Evolutionary conservation across 2,113 vertebrate species (phyloP), one percentile per base, ranked within the genome.

Genomic region (Campylomormyrus numenius): DNA sequence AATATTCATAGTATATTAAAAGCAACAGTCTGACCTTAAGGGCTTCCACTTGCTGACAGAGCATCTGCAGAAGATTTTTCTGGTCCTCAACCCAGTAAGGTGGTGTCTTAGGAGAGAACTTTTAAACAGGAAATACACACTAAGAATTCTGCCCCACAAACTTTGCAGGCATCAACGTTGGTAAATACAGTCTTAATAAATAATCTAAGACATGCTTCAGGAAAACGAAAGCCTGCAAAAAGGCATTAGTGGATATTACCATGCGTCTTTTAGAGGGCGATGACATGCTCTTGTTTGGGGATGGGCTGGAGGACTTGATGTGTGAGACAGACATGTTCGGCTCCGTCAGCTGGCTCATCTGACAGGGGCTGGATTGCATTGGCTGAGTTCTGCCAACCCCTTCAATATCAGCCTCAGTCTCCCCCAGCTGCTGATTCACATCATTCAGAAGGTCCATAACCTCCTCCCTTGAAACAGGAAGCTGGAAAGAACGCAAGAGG

Each of bases 71-170:
- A 80, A 99, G 93, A 91, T 93, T 96, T 94, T 97, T 99, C 91
- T 99, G 98, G 94, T 99, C 98, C 94, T 99, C 98, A 88, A 96
- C 97, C 98, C 98, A 99, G 74, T 96, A 97, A 93, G 98, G 98
- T 45, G 97, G 97, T 0, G 96, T 98, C 95, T 97, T 99, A 0
- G 98, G 97, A 93, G 98, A 97, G 95, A 98, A 97, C 98, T 99
- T 92, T 0, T 3, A n/a, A 91, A 1, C 80, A n/a, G 9, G 80
- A 53, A 70, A 31, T 1, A n/a, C 52, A 39, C 56, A 89, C 5
- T 15, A 10, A 89, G 6, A 87, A 56, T 2, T 13, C 31, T 42
- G 35, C 31, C 62, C n/a, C 10, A 70, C n/a, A 31, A 31, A 13
- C 62, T 31, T 70, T 6, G 19, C 74, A 80, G 35, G 35, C 17